These are phyloP conservation scores for Clivina fossor DNA, from an alignment of 2,888 invertebrate species.

Conservation along the genomic window DNA sequence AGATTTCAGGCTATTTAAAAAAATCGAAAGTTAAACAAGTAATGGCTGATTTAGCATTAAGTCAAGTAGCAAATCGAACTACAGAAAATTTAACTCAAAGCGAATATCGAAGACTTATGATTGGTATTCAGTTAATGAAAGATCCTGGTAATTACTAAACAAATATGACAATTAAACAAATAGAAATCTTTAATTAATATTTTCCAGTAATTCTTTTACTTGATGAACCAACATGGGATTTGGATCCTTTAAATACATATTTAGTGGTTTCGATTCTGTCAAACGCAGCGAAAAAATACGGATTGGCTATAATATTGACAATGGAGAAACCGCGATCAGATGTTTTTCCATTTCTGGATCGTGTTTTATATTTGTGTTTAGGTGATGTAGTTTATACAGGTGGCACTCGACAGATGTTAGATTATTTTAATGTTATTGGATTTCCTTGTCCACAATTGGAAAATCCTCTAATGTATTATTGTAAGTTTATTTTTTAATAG, in stretches of 20 bases:
- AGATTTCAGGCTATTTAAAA: constrained; percentile 75
- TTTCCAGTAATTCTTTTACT: constrained; percentile 79
- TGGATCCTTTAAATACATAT: constrained; percentile 94
- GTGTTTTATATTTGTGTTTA: constrained; percentile 85
- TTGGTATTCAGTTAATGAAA: constrained; percentile 89
- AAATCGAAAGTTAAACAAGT: constrained; percentile 88
- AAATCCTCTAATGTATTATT: constrained; percentile 97
- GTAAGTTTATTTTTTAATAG: constrained; percentile 60
- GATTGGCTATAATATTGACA: constrained; percentile 85
- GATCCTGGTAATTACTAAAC: constrained; percentile 75
- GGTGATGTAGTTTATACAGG: constrained; percentile 92
- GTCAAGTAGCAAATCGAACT: constrained; percentile 84
- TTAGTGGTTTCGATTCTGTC: constrained; percentile 91
- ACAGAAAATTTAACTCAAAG: constrained; percentile 84
- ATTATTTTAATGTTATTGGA: constrained; percentile 93
- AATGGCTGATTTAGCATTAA: constrained; percentile 88
- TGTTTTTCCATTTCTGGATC: constrained; percentile 92
- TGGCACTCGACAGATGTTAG: constrained; percentile 87
- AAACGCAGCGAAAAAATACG: constrained; percentile 85
- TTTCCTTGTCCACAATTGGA: constrained; percentile 96
- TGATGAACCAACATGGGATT: constrained; percentile 92
- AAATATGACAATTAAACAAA: constrained; percentile 3
- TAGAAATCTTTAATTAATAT: constrained; percentile 1
- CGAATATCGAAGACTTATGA: constrained; percentile 85
- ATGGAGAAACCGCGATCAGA: constrained; percentile 94